A percentile compares a stretch with the other conserved stretches of the same genome.
phyloP scores from a whole-genome alignment of 2,888 invertebrate genomes.

The Ichneumon xanthorius region DNA sequence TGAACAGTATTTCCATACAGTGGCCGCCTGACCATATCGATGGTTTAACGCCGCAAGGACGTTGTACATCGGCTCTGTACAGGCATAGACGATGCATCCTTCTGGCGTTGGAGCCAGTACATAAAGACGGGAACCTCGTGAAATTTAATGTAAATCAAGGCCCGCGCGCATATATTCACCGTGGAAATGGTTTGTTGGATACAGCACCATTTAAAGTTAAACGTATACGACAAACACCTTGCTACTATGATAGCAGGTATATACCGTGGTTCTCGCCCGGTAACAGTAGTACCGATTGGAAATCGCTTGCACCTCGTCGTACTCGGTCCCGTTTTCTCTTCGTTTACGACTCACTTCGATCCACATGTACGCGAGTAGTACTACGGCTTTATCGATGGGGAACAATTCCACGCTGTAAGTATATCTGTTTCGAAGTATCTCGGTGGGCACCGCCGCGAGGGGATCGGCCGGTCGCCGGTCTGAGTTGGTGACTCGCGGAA shows the following conservation, averaged over 20 bases:
- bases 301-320: conserved; percentile 57
- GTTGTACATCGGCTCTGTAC: not conserved
- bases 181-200: conserved; percentile 17
- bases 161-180: conserved; percentile 14
- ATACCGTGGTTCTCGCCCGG: conserved; percentile 31
- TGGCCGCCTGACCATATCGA: conserved; percentile 26
- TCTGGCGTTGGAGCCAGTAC: conserved; percentile 20
- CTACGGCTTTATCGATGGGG: conserved; percentile 61
- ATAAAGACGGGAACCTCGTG: conserved; percentile 47
- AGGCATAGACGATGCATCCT: not conserved
- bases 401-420: conserved; percentile 65
- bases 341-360: conserved; percentile 63
- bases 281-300: conserved; percentile 56
- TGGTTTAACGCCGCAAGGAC: not conserved
- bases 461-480: conserved; percentile 21
- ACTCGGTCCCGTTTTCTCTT: conserved; percentile 61
- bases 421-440: conserved; percentile 66
- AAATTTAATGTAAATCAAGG: conserved; percentile 73
- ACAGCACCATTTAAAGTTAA: conserved; percentile 3
- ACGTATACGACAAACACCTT: conserved; percentile 16
- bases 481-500: conserved; percentile 24
- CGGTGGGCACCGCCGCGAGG: conserved; percentile 14
- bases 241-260: conserved; percentile 35
- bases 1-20: conserved; percentile 35
- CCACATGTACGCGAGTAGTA: conserved; percentile 27